Evolutionary conservation across 2,113 vertebrate species (phyloP), one percentile per base, ranked within the genome.

Genomic region (Excalfactoria chinensis): DNA sequence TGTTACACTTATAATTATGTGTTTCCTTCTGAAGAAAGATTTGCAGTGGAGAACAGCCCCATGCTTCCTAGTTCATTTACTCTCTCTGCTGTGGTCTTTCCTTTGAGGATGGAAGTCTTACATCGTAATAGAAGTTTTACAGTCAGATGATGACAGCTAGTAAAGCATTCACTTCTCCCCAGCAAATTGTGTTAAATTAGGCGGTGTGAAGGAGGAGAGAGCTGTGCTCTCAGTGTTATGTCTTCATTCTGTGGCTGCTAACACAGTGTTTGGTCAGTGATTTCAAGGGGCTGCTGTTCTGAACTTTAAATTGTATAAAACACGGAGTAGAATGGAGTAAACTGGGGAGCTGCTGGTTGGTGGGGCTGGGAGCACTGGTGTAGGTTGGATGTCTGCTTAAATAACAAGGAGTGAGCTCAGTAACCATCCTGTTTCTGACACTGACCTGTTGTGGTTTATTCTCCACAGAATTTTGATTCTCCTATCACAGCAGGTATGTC

Each of bases 201-300:
- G 58, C 23, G 66, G 82, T 87, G 40, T 28, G 78, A 89, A 82
- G 74, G 71, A 66, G 63, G 58, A 13, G 22, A 78, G 82, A 91
- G 49, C 81, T 73, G 55, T 37, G 44, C 75, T 92, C 58, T 85
- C 59, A 48, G 0, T 71, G 35, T 60, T 75, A 2, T 12, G 53
- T 53, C 53, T 78, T 9, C 9, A 0, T 75, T 40, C 46, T 23
- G 43, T 35, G 67, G 48, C 43, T 84, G 62, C 86, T 92, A 48
- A 51, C 14, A 4, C 1, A 21, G 16, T 30, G 12, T 87, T 70
- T 71, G 58, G 51, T 71, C 58, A 21, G 56, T 55, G 43, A 51
- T 90, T 88, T 79, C 87, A 56, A 64, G 70, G 40, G 81, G 23
- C 90, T 95, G 75, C 84, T 90, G 56, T 17, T 78, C 48, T 1